Evolutionary conservation across 2,113 vertebrate genomes (phyloP).

Genomic region (Phyllostomus discolor): DNA sequence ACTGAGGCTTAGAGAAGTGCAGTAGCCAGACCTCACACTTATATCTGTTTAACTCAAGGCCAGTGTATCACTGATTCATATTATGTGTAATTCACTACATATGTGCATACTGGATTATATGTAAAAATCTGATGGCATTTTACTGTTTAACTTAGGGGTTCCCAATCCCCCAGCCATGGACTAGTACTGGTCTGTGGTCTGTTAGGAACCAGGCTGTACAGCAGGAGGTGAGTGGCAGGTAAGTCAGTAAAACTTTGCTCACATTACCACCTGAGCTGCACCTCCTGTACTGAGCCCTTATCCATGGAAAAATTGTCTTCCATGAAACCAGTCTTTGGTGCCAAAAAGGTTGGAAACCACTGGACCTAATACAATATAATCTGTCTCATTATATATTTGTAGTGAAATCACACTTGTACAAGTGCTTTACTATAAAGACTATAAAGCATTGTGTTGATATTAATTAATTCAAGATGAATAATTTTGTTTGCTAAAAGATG

Average conservation of each 20-base stretch:
- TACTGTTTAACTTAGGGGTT: not conserved
- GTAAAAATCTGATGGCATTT: not conserved
- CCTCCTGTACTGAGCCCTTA: no score
- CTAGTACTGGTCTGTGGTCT: no score
- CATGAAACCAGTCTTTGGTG: no score
- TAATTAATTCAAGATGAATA: not conserved
- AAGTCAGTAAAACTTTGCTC: no score
- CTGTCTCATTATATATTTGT: not conserved
- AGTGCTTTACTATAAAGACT: not conserved
- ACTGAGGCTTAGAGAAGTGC: not conserved
- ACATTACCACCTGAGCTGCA: no score
- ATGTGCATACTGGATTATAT: no score
- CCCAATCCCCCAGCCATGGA: no score
- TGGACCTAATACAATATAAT: not conserved
- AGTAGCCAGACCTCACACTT: not conserved
- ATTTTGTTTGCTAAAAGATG: not conserved
- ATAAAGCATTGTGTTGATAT: not conserved
- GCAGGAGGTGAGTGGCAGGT: no score
- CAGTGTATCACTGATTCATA: fast-evolving
- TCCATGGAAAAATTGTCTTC: no score
- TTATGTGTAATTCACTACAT: not conserved
- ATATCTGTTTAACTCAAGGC: not conserved
- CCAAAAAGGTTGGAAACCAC: no score
- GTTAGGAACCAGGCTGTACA: no score
- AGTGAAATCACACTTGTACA: not conserved